Conservation (phyloP, 1,140 invertebrate genomes). For the Chelonus insularis region DNA sequence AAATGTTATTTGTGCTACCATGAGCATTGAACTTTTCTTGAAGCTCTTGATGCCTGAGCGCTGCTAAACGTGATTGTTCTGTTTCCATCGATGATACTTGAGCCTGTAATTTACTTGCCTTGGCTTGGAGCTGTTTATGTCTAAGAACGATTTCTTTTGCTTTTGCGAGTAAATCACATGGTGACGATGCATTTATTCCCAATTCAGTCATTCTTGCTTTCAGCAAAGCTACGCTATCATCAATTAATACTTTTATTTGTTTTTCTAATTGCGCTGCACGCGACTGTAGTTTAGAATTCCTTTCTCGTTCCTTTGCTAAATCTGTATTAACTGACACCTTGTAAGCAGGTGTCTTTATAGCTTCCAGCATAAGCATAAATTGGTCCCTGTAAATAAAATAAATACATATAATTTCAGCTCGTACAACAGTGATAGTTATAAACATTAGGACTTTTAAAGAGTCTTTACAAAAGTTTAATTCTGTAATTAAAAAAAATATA, state of each 20-base stretch:
- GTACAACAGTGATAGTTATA: not conserved
- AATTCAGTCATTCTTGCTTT: slow-evolving; percentile 90
- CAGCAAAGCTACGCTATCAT: slow-evolving; percentile 87
- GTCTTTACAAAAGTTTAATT: not conserved
- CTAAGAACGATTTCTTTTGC: slow-evolving; percentile 90
- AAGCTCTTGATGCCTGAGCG: slow-evolving; percentile 70
- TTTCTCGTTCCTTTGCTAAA: slow-evolving; percentile 81
- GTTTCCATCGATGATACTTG: slow-evolving; percentile 74
- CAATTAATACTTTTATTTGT: slow-evolving; percentile 86
- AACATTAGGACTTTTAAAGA: not conserved
- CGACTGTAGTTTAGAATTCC: slow-evolving; percentile 77
- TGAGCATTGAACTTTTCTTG: slow-evolving; percentile 67
- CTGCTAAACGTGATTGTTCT: slow-evolving; percentile 71
- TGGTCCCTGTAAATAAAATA: slow-evolving; percentile 65
- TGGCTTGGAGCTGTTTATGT: slow-evolving; percentile 88
- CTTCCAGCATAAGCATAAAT: slow-evolving; percentile 78
- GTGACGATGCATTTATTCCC: slow-evolving; percentile 80
- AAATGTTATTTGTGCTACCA: slow-evolving; percentile 57
- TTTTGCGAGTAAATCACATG: slow-evolving; percentile 83
- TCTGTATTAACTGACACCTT: slow-evolving; percentile 72
- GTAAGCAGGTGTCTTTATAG: slow-evolving; percentile 80
- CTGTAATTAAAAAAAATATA: not conserved
- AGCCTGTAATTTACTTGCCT: slow-evolving; percentile 78
- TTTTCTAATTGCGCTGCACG: slow-evolving; percentile 85
- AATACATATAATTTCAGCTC: not conserved